Evolutionary conservation across 2,797 vertebrate genomes (phyloP), one percentile per base, ranked within the genome.

Genomic region (Pangasius djambal): DNA sequence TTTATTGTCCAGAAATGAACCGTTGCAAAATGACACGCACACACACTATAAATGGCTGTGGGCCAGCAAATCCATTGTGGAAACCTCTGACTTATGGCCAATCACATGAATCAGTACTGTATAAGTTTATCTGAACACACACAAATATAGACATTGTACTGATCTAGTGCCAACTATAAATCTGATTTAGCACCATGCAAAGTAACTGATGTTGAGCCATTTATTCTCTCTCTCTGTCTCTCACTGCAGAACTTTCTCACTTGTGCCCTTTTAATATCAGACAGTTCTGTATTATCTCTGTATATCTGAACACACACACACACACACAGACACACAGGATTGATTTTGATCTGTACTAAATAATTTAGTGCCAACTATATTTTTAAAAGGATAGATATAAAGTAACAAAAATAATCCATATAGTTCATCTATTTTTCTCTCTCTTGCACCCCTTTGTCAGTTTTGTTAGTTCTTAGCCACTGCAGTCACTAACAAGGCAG

Each of bases 401-500:
- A n/a, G 12, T 55, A 3, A 55, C 15, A 55, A 31, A 69, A 84
- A 50, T 50, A 67, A 50, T 34, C 16, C 13, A 67, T 48, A 3
- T 20, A 67, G 22, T 40, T 40, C 22, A 63, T 44, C 81, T n/a
- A 28, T 83, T 25, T 67, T 8, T 48, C 1, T 65, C 37, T 13
- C 8, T 22, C 28, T 40, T 44, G 6, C 37, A 25, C 67, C 48
- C 20, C 22, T 93, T 88, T 91, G 90, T 87, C 87, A 93, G 88
- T 90, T 87, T 92, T 90, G 69, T 91, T 90, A 93, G 94, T 94
- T 94, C 92, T 95, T 94, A 93, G 92, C 90, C 93, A 92, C 9
- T 50, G 91, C 92, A 94, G 93, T 93, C 92, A 89, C 94, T 95
- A 95, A 95, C 95, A 96, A 95, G 95, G 86, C 89, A 55, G 93